These are phyloP conservation scores for Drosophila anomelani DNA, from an alignment of 2,888 invertebrate genomes.

Conservation along the genomic window DNA sequence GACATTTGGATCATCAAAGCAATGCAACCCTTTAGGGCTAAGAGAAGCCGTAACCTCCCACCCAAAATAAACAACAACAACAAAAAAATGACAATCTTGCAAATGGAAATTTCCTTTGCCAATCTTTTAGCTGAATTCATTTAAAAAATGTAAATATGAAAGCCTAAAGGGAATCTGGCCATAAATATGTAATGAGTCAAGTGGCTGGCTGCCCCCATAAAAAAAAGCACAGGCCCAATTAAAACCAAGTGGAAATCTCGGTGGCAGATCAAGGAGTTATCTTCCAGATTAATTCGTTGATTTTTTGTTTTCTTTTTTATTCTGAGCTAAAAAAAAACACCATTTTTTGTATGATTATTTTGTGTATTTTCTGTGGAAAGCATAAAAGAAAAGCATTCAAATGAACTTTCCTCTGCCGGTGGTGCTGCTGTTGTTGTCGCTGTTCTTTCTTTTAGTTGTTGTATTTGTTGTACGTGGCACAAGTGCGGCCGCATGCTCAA, in stretches of 20 bases:
- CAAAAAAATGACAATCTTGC: slow-evolving; percentile 16
- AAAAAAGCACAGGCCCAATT: slow-evolving; percentile 67
- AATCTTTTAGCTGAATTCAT: slow-evolving; percentile 35
- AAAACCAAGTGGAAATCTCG: slow-evolving; percentile 64
- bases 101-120: slow-evolving; percentile 23
- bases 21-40: slow-evolving; percentile 5
- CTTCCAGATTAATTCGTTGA: slow-evolving; percentile 39
- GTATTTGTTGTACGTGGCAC: slow-evolving; percentile 75
- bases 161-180: slow-evolving; percentile 9
- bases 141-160: slow-evolving; percentile 26
- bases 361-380: slow-evolving; percentile 66
- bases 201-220: slow-evolving; percentile 23
- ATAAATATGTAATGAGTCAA: slow-evolving; percentile 42
- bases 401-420: slow-evolving; percentile 70
- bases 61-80: neutral
- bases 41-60: neutral
- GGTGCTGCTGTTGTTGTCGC: slow-evolving; percentile 47
- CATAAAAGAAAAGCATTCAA: slow-evolving; percentile 77
- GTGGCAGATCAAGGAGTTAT: slow-evolving; percentile 54
- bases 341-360: slow-evolving; percentile 41
- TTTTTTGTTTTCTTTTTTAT: slow-evolving; percentile 53
- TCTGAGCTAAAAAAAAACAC: slow-evolving; percentile 17
- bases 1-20: slow-evolving; percentile 15
- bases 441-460: slow-evolving; percentile 42
- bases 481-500: slow-evolving; percentile 80